Percentiles rank a stretch among this genome's conserved stretches.
These are phyloP conservation scores for Rhamnusium bicolor DNA, from an alignment of 2,888 invertebrate species.

Conservation along the genomic window DNA sequence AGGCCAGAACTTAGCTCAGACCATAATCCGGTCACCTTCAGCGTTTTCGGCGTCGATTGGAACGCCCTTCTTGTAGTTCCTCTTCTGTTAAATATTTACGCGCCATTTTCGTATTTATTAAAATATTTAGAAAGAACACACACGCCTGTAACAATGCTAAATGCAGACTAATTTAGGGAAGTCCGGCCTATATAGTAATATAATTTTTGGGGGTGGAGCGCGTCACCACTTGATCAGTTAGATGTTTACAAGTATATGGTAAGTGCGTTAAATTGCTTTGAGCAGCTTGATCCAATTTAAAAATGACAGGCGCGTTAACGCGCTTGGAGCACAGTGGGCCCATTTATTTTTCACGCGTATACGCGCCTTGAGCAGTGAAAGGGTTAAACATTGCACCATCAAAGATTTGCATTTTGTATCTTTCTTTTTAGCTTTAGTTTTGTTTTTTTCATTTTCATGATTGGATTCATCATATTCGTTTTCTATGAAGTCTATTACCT, in stretches of 20 bases:
- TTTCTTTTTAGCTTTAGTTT: neutral
- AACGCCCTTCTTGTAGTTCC: too few species aligned
- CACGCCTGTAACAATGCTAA: too few species aligned
- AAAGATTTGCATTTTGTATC: neutral
- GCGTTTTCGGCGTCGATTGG: too few species aligned
- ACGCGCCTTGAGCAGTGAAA: neutral
- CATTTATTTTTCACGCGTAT: neutral
- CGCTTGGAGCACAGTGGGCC: neutral
- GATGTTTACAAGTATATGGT: neutral
- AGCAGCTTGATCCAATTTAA: neutral
- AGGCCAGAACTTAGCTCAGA: too few species aligned
- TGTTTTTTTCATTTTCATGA: neutral
- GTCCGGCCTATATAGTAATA: too few species aligned
- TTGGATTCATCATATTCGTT: neutral
- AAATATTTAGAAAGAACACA: too few species aligned
- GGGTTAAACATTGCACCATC: neutral
- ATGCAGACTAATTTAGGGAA: too few species aligned
- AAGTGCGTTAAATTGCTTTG: neutral
- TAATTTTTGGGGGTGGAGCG: too few species aligned
- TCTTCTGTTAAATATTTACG: too few species aligned
- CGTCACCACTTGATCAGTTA: neutral
- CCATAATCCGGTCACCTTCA: too few species aligned
- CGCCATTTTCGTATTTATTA: too few species aligned
- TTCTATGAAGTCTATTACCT: neutral
- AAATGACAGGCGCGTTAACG: neutral